A percentile compares a stretch with the other conserved stretches of the same genome.
Conservation (phyloP, 2,797 vertebrate genomes). For the Leptoclinus maculatus region DNA sequence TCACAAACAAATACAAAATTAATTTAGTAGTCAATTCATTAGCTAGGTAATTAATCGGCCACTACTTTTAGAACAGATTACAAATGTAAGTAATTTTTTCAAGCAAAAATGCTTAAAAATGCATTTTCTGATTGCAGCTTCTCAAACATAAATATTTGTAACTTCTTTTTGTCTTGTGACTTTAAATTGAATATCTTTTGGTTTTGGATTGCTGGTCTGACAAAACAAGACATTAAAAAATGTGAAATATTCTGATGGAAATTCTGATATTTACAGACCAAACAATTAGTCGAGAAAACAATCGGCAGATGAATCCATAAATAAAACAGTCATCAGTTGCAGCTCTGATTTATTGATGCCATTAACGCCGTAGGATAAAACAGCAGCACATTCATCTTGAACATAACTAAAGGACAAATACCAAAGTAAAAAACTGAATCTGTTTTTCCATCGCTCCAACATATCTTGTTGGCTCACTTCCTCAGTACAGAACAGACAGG, state of each 20-base stretch:
- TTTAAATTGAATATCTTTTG: not conserved
- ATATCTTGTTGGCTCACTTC: not conserved
- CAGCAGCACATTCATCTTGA: not conserved
- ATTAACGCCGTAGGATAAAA: not conserved
- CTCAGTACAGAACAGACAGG: not conserved
- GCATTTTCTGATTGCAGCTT: not conserved
- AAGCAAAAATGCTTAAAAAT: not conserved
- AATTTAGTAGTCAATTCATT: not conserved
- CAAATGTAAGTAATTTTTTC: not conserved
- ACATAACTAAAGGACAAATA: not conserved
- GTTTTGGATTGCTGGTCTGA: not conserved
- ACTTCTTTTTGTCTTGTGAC: not conserved
- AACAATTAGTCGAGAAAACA: not conserved
- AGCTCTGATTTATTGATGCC: not conserved
- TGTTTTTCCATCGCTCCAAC: not conserved
- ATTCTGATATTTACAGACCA: not conserved
- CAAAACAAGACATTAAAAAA: not conserved
- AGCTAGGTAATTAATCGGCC: not conserved
- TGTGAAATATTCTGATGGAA: not conserved
- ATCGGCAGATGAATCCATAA: not conserved
- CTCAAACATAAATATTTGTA: not conserved
- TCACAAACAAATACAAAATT: not conserved
- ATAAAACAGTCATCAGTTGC: not conserved
- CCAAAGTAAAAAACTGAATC: not conserved
- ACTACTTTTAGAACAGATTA: not conserved